A percentile compares a stretch with the other conserved stretches of the same genome.
Conservation (phyloP, 2,797 vertebrate genomes). For the Oreochromis mossambicus region DNA sequence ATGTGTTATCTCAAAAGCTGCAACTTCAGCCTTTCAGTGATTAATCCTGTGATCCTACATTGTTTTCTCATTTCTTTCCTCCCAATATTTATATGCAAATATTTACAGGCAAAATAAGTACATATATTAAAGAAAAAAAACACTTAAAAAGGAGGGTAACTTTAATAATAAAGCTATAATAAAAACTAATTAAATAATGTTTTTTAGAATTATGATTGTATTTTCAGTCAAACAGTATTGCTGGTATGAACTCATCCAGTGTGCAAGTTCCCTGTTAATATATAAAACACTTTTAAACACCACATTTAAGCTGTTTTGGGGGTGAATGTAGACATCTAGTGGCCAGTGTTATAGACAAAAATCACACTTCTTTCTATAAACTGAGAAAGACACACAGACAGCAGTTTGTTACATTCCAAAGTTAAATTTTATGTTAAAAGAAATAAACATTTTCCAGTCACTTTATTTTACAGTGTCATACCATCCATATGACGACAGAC, state of each 20-base stretch:
- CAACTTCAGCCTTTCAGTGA: accelerated
- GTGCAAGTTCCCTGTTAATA: accelerated
- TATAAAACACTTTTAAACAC: accelerated
- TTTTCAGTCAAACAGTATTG: background rate
- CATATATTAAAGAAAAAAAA: background rate
- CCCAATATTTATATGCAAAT: accelerated
- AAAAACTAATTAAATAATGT: background rate
- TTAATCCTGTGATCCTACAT: background rate
- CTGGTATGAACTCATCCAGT: accelerated
- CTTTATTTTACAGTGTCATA: slow-evolving; percentile 67
- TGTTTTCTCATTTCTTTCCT: background rate
- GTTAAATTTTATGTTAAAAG: slow-evolving; percentile 74
- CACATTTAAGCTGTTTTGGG: background rate
- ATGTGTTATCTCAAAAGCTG: accelerated
- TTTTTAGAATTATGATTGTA: background rate
- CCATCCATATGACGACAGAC: slow-evolving; percentile 53
- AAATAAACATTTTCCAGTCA: slow-evolving; percentile 63
- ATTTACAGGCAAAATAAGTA: background rate
- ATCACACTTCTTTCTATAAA: background rate
- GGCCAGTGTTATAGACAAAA: background rate
- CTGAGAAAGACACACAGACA: slow-evolving; percentile 5
- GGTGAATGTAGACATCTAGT: slow-evolving; percentile 53
- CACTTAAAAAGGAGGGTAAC: background rate
- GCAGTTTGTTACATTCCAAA: slow-evolving; percentile 69
- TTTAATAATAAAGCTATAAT: background rate